Base-by-base conservation (phyloP, 2,113 vertebrate genomes). In the Chaetodon auriga region DNA sequence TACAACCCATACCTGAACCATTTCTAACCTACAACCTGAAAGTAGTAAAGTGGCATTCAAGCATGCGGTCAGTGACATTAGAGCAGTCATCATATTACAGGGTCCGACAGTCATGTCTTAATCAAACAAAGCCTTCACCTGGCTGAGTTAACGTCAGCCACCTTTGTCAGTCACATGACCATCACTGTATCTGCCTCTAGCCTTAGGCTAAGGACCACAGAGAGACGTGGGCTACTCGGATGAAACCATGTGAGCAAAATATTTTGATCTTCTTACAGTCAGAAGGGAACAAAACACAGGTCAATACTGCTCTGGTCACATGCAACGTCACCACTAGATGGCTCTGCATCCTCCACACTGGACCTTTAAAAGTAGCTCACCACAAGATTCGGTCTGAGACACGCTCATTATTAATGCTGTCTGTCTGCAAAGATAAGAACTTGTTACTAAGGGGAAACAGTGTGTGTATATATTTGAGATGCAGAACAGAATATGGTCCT, bases 361-460 rank as follows among this genome's bases (percentile, higher is more conserved):
- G 30, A 30, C 15, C 72, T 55, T 68, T 74, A 58, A 51, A 19
- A 46, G 49, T 25, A 21, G 58, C 63, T 57, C 68, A 61, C 19
- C 0, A 48, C 18, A 45, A 30, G 61, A 70, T 23, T 10, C 48
- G 48, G 48, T 25, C 64, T 21, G 41, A 71, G 70, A 7, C 30
- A 1, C 1, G 45, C 43, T 75, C 62, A 45, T 55, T 78, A 19
- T 63, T 77, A 23, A 66, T 43, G 43, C 48, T 38, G 73, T 63
- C 83, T 83, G 79, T 23, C 21, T 18, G 51, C 30, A 45, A 62
- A 81, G 79, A 87, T 77, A 88, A 83, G 43, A 76, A 30, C 25
- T 38, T 74, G 25, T 15, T 30, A 53, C 14, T 9, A 53, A 65
- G 5, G 16, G 13, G 35, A 45, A 76, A 38, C 5, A 35, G 21